phyloP scores from a whole-genome alignment of 2,888 invertebrate species.

The Calameuta idolon region DNA sequence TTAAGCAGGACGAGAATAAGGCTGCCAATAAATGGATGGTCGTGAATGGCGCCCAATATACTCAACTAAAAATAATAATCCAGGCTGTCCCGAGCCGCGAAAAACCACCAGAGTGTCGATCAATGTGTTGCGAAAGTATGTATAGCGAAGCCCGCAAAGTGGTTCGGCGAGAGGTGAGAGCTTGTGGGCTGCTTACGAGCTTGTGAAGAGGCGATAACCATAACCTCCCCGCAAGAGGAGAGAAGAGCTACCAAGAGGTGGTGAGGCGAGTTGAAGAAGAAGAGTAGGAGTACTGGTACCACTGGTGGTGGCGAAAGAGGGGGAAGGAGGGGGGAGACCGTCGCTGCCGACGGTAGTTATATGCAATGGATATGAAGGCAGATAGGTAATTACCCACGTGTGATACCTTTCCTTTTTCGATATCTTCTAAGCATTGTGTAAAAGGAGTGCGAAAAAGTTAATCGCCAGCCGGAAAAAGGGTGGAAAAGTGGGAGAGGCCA shows the following conservation, averaged over 20 bases:
- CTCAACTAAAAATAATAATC: neutral
- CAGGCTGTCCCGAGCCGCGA: neutral
- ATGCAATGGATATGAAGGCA: conserved; percentile 14
- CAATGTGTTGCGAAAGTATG: conserved; percentile 46
- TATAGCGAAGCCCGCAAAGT: conserved; percentile 52
- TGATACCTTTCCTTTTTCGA: conserved; percentile 19
- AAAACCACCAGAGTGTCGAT: conserved; percentile 27
- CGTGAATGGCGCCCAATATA: neutral
- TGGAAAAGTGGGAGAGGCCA: conserved; percentile 30
- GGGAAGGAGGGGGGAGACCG: conserved; percentile 13
- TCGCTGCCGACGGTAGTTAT: neutral
- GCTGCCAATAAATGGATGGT: neutral
- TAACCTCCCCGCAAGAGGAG: conserved; percentile 42
- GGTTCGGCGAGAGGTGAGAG: conserved; percentile 49
- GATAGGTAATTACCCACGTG: conserved; percentile 28
- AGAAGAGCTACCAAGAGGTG: neutral
- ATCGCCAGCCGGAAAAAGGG: conserved; percentile 2
- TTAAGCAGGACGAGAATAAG: neutral
- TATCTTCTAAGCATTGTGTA: neutral
- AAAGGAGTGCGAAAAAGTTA: neutral
- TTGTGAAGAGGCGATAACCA: conserved; percentile 64
- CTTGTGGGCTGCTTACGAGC: conserved; percentile 60
- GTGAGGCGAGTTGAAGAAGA: neutral
- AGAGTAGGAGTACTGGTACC: neutral
- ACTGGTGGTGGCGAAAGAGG: neutral